A percentile compares a stretch with the other conserved stretches of the same genome.
Conservation (phyloP, 2,113 vertebrate species). For the Gallinago paraguaiae region DNA sequence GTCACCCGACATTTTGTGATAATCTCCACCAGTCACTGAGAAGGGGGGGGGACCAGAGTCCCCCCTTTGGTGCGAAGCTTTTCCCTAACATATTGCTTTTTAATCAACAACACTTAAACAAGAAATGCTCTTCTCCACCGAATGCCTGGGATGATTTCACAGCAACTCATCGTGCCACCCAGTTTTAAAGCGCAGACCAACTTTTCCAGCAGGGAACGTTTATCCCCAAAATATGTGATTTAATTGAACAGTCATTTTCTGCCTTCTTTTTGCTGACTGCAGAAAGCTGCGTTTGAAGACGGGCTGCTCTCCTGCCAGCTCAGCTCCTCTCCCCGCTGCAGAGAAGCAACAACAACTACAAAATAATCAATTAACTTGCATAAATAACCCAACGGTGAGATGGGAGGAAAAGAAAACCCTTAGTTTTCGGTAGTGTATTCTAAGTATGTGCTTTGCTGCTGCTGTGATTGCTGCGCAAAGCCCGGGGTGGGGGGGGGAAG, state of each 20-base stretch:
- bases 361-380: neutral
- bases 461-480: rapidly evolving
- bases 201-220: conserved; percentile 7
- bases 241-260: conserved; percentile 31
- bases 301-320: neutral
- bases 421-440: rapidly evolving
- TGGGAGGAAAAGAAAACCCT: neutral
- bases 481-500: too few relatives aligned
- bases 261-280: conserved; percentile 33
- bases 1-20: rapidly evolving
- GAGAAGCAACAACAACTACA: neutral
- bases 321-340: conserved; percentile 18
- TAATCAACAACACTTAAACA: conserved; percentile 29
- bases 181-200: neutral
- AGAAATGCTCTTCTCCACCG: neutral
- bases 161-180: neutral
- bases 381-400: neutral
- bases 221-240: neutral
- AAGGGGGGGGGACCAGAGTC: neutral
- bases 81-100: neutral
- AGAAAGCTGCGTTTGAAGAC: neutral
- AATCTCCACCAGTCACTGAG: neutral
- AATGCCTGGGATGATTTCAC: neutral
- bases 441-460: neutral
- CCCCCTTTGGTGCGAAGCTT: neutral